A percentile compares a stretch with the other conserved stretches of the same genome.
These are phyloP conservation scores for Peromyscus melanophrys DNA, from an alignment of 2,797 vertebrate genomes.

Conservation along the genomic window DNA sequence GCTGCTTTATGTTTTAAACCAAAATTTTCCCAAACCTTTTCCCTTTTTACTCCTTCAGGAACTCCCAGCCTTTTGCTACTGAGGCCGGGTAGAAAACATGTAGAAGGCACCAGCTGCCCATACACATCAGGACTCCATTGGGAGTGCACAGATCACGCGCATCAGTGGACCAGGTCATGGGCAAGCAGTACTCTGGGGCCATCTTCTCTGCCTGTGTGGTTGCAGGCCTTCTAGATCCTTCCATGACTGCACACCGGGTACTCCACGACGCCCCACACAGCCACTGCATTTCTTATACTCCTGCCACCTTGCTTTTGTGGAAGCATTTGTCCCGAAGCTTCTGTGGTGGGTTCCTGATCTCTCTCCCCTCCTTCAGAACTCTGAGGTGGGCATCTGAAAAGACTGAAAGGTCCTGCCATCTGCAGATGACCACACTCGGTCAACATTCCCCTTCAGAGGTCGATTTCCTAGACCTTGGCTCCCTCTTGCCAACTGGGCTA, in stretches of 20 bases:
- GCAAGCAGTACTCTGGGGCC: not conserved
- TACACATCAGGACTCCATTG: not conserved
- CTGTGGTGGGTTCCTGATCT: not conserved
- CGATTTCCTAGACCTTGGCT: not conserved
- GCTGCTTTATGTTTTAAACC: not conserved
- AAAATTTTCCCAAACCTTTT: not conserved
- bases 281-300: not conserved
- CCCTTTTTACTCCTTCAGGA: not conserved
- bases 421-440: no score
- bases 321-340: not conserved
- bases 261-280: not conserved
- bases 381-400: not conserved
- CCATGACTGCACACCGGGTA: not conserved
- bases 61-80: not conserved
- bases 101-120: no score
- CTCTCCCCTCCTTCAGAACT: not conserved
- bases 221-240: no score
- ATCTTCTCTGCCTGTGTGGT: no score
- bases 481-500: not conserved
- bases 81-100: not conserved
- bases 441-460: not conserved
- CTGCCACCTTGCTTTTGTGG: not conserved
- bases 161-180: not conserved
- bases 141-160: not conserved
- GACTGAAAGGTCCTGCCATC: not conserved